Evolutionary conservation across 2,888 invertebrate genomes (phyloP).

Genomic region (Cordilura impudica): DNA sequence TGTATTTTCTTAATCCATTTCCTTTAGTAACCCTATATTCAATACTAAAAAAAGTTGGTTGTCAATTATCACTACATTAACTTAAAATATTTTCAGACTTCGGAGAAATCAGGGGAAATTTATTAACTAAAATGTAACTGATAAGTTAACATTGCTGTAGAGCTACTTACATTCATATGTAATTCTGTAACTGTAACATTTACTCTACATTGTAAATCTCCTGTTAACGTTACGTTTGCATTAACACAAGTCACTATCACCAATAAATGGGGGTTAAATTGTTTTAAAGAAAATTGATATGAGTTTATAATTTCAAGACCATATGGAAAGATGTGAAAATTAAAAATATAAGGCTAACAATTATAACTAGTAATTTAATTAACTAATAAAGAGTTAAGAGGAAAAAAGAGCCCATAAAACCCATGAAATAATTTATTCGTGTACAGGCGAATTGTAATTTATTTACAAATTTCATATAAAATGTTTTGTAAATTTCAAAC

Average conservation of each 20-base stretch:
- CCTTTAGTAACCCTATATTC: no score
- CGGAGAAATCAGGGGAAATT: constrained; percentile 44
- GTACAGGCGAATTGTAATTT: no score
- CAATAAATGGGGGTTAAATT: constrained; percentile 42
- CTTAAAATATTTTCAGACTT: not conserved
- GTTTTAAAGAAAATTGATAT: not conserved
- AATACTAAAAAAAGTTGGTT: no score
- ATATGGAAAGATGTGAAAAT: constrained; percentile 59
- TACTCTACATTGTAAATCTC: not conserved
- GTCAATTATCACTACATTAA: not conserved
- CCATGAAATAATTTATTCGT: not conserved
- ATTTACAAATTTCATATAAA: not conserved
- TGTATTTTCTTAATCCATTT: no score
- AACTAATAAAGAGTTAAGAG: not conserved
- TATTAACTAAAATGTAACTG: constrained; percentile 4
- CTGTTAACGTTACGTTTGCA: constrained; percentile 34
- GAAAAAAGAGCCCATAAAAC: not conserved
- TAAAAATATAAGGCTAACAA: constrained; percentile 7
- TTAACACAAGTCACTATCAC: not conserved
- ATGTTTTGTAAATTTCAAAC: not conserved
- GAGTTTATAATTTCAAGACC: constrained; percentile 33
- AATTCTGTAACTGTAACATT: not conserved
- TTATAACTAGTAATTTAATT: not conserved
- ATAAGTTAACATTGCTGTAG: constrained; percentile 24
- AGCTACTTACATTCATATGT: not conserved